A percentile compares a stretch with the other conserved stretches of the same genome.
phyloP scores from a whole-genome alignment of 2,888 invertebrate genomes.

The Eremobia ochroleuca region DNA sequence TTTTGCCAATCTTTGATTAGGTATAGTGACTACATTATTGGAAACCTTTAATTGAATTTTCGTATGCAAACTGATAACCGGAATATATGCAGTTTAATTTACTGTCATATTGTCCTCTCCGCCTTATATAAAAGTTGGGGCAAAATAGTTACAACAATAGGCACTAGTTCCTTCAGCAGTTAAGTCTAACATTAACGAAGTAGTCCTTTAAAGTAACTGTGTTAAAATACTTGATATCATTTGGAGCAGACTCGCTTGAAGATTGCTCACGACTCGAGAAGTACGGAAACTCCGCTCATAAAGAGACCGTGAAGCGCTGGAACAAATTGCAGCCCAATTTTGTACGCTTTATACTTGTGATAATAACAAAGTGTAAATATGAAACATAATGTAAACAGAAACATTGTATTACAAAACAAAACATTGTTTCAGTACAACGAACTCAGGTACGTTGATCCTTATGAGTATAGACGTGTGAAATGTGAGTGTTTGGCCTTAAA shows the following conservation, averaged over 20 bases:
- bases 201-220: neutral
- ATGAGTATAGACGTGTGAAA: constrained; percentile 21
- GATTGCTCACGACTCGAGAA: constrained; percentile 27
- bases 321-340: constrained; percentile 58
- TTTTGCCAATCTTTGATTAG: neutral
- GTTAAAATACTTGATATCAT: constrained; percentile 16
- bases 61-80: neutral
- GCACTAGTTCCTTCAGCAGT: neutral
- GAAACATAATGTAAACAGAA: constrained; percentile 48
- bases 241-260: constrained; percentile 18
- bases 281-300: constrained; percentile 45
- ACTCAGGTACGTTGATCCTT: constrained; percentile 55
- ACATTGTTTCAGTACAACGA: constrained; percentile 57
- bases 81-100: neutral
- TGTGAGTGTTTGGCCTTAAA: constrained; percentile 37
- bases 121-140: too few species aligned
- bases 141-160: neutral
- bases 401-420: constrained; percentile 41
- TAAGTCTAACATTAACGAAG: neutral
- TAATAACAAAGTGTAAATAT: constrained; percentile 56
- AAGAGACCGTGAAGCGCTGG: constrained; percentile 56
- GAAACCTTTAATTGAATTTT: neutral
- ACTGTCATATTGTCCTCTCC: neutral
- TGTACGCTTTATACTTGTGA: constrained; percentile 35
- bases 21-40: neutral